Evolutionary conservation across 2,888 invertebrate genomes (phyloP).

Genomic region (Smittia sp.): DNA sequence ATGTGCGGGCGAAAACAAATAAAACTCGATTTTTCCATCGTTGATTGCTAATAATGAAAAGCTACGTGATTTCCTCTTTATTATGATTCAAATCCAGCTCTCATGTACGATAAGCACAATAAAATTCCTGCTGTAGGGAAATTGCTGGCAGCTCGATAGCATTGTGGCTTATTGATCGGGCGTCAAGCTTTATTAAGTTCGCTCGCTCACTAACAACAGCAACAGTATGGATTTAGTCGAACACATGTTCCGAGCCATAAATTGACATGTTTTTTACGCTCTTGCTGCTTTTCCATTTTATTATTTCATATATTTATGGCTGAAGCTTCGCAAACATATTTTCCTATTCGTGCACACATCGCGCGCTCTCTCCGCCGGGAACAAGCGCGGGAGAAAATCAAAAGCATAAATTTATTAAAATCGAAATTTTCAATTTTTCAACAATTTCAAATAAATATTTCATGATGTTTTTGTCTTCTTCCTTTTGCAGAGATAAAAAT

Average conservation of each 20-base stretch:
- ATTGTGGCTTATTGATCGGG: conserved; percentile 7
- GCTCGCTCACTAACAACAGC: conserved; percentile 1
- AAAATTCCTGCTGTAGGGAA: background rate
- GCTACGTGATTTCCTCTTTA: conserved; percentile 34
- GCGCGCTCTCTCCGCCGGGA: background rate
- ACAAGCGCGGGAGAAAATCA: background rate
- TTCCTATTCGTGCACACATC: background rate
- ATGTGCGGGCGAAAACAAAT: conserved; percentile 22
- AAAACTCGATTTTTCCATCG: conserved; percentile 13
- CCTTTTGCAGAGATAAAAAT: conserved; percentile 51
- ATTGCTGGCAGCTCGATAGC: background rate
- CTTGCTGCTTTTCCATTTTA: background rate
- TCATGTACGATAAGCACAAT: background rate
- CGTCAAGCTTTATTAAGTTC: conserved; percentile 25
- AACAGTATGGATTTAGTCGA: conserved; percentile 11
- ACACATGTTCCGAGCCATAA: conserved; percentile 3
- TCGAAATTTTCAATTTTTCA: conserved; percentile 21
- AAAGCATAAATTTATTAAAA: conserved; percentile 22
- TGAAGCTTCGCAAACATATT: background rate
- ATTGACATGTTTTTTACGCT: conserved; percentile 27
- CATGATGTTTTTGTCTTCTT: background rate
- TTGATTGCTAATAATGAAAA: conserved; percentile 36
- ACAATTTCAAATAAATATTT: conserved; percentile 9
- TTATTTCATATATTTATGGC: conserved; percentile 10
- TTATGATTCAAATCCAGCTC: background rate